Percentiles rank a stretch among this genome's conserved stretches.
phyloP scores from a whole-genome alignment of 2,113 vertebrate genomes.

The Rhagologus leucostigma region DNA sequence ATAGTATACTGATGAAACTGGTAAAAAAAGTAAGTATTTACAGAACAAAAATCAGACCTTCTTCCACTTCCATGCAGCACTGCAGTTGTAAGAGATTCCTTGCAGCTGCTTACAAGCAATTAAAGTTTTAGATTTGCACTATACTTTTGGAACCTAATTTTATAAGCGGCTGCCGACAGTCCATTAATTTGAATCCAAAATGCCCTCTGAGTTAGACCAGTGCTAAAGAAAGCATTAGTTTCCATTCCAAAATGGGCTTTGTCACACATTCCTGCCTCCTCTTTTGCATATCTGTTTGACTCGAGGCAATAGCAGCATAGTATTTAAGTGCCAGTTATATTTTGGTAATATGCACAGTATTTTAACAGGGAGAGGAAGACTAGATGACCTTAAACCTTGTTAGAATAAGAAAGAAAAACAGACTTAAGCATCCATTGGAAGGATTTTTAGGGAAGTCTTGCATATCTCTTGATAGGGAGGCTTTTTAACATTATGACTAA shows the following conservation, averaged over 20 bases:
- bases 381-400: conserved; percentile 49
- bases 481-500: background rate
- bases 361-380: conserved; percentile 36
- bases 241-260: conserved; percentile 60
- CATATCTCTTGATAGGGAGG: background rate
- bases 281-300: conserved; percentile 60
- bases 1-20: background rate
- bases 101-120: conserved; percentile 49
- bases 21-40: conserved; percentile 1
- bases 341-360: conserved; percentile 10
- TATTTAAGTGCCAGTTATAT: conserved; percentile 19
- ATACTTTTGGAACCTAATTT: conserved; percentile 67
- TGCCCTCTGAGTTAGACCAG: conserved; percentile 42
- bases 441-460: conserved; percentile 36
- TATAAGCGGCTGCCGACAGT: conserved; percentile 60
- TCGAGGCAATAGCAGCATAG: background rate
- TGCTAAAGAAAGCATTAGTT: conserved; percentile 56
- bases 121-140: conserved; percentile 46
- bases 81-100: background rate
- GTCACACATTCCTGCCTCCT: conserved; percentile 50
- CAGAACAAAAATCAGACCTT: background rate
- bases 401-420: conserved; percentile 16
- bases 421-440: background rate
- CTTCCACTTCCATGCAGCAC: background rate
- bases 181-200: conserved; percentile 71